Evolutionary conservation across 2,888 invertebrate species (phyloP).

Genomic region (Vannuccia rotundouncinata): DNA sequence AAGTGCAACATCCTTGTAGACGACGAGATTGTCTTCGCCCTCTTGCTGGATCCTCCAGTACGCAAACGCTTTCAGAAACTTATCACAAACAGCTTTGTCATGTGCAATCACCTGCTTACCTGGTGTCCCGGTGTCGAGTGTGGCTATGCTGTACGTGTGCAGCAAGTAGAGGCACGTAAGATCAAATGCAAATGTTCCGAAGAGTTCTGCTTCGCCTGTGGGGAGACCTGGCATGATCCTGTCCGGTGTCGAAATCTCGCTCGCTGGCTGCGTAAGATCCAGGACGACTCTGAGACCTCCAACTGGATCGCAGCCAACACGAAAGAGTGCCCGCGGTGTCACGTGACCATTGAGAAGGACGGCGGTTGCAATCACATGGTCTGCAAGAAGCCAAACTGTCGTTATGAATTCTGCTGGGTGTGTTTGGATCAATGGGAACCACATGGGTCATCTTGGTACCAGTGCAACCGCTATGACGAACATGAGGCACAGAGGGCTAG

Average conservation of each 20-base stretch:
- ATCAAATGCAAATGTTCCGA: constrained; percentile 59
- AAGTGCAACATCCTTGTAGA: constrained; percentile 94
- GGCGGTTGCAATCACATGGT: constrained; percentile 99
- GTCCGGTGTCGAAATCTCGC: constrained; percentile 83
- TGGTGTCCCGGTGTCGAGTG: constrained; percentile 99
- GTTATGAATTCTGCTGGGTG: constrained; percentile 98
- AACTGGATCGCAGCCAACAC: constrained; percentile 99
- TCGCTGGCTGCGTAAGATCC: constrained; percentile 97
- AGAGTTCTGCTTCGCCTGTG: constrained; percentile 90
- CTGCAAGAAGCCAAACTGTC: constrained; percentile 95
- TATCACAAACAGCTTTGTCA: constrained; percentile 95
- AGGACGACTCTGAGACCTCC: constrained; percentile 95
- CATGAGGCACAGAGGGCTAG: constrained; percentile 90
- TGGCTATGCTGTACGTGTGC: constrained; percentile 82
- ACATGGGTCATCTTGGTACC: constrained; percentile 95
- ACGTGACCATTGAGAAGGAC: constrained; percentile 70
- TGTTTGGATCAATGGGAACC: constrained; percentile 98
- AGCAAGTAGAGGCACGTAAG: constrained; percentile 54
- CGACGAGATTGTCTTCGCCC: constrained; percentile 75
- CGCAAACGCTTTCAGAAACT: constrained; percentile 72
- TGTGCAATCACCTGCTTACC: constrained; percentile 88
- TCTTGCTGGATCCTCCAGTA: not conserved
- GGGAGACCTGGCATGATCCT: constrained; percentile 77
- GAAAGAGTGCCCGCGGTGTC: constrained; percentile 96
- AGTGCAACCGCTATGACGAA: constrained; percentile 93